These are phyloP conservation scores for Caracal caracal DNA, from an alignment of 2,113 vertebrate genomes.

Conservation along the genomic window DNA sequence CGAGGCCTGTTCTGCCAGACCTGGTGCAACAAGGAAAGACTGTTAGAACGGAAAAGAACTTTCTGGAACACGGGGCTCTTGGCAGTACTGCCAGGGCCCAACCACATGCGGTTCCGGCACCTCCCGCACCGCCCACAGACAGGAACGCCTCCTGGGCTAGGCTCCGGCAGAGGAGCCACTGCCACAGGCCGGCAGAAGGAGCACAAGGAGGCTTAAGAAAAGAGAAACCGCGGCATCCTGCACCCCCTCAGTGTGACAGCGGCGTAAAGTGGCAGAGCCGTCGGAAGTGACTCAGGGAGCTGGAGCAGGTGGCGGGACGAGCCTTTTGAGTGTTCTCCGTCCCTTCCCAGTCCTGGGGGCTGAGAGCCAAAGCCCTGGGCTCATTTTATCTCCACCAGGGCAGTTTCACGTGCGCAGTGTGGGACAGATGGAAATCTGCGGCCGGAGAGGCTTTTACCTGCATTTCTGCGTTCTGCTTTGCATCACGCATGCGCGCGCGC, in stretches of 20 bases:
- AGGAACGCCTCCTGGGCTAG: neutral
- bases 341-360: neutral
- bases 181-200: neutral
- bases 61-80: neutral
- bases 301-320: accelerated
- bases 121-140: neutral
- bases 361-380: neutral
- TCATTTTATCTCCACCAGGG: neutral
- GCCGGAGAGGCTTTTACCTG: neutral
- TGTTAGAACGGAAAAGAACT: accelerated
- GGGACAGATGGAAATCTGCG: too few relatives aligned
- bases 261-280: neutral
- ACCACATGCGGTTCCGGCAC: neutral
- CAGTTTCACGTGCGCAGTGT: neutral
- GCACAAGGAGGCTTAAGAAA: neutral
- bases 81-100: neutral
- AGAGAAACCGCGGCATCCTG: neutral
- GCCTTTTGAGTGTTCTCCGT: neutral
- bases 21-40: neutral
- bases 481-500: too few relatives aligned
- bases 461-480: neutral
- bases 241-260: neutral
- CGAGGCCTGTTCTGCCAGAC: neutral
- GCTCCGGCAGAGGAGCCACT: accelerated
- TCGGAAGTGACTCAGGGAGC: too few relatives aligned